A percentile compares a stretch with the other conserved stretches of the same genome.
These are phyloP conservation scores for Polylopha cassiicola DNA, from an alignment of 2,888 invertebrate genomes.

Conservation along the genomic window DNA sequence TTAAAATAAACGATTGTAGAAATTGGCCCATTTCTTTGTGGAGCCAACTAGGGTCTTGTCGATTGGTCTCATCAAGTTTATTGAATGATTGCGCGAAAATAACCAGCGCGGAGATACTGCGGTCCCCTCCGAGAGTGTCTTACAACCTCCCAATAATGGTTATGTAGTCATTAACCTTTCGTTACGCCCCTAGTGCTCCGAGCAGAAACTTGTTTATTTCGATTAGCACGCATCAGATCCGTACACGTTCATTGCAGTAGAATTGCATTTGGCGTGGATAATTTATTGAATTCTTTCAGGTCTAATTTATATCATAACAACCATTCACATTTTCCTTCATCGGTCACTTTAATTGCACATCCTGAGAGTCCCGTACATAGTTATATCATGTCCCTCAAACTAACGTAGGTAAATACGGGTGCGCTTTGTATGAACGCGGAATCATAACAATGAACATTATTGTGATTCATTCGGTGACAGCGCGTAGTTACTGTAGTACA, in stretches of 20 bases:
- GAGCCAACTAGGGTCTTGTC: conserved; percentile 64
- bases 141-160: conserved; percentile 50
- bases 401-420: conserved; percentile 12
- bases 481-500: conserved; percentile 40
- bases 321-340: no score
- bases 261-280: no score
- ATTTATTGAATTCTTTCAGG: no score
- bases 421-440: conserved; percentile 33
- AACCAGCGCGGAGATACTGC: conserved; percentile 53
- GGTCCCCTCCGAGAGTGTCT: conserved; percentile 52
- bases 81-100: conserved; percentile 77
- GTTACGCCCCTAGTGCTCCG: conserved; percentile 27
- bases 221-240: conserved; percentile 21
- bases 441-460: conserved; percentile 44
- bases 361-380: no score
- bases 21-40: conserved; percentile 67
- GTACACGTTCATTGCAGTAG: no score
- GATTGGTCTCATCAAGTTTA: conserved; percentile 71
- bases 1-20: conserved; percentile 26
- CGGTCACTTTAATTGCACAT: no score
- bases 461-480: conserved; percentile 51
- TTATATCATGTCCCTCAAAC: conserved; percentile 12
- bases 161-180: conserved; percentile 57
- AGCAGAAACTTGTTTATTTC: conserved; percentile 28
- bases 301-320: no score